Base-by-base conservation (phyloP, 2,113 vertebrate genomes). In the Egretta garzetta region DNA sequence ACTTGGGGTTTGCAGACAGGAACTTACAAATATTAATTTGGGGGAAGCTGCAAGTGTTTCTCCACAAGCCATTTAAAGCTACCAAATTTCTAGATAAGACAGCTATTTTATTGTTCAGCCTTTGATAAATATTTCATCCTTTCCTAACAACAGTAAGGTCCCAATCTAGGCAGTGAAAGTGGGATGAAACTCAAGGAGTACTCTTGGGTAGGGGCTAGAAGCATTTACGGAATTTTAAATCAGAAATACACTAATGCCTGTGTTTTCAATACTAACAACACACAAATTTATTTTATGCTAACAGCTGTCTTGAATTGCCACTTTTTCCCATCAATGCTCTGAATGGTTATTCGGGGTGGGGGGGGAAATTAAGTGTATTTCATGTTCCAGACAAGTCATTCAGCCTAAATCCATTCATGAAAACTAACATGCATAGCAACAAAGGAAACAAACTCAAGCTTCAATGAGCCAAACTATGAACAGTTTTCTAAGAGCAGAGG, bases 321-420 rank as follows among this genome's bases (percentile, higher is more conserved):
- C 33, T 91, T 97, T 92, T 88, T 20, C 73, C 77, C 55, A 97
- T 86, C 89, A 90, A 88, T 93, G 97, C 84, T 94, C 95, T 64
- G 82, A 96, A 97, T 37, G 72, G 72, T 87, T 93, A 66, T 58
- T 91, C 82, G 66, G 18, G 2, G 71, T 37, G 50, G 60, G 71
- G 2, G 71, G 43, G 50, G 60, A 49, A 76, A 43, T 58, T 86
- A 90, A 84, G 60, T 58, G 30, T 50, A 90, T 96, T 97, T 97
- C 93, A 96, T 79, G 96, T 94, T 96, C 84, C 76, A 95, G 94
- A 94, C 79, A 94, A 96, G 83, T 83, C 86, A 97, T 92, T 94
- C 82, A 91, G 55, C 84, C 80, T 94, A 91, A 93, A 75, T 35
- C 37, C 24, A 66, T 47, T 64, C 24, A 83, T 15, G 26, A 72